Base-by-base conservation (phyloP, 1,140 invertebrate genomes). In the Lucilia sericata region DNA sequence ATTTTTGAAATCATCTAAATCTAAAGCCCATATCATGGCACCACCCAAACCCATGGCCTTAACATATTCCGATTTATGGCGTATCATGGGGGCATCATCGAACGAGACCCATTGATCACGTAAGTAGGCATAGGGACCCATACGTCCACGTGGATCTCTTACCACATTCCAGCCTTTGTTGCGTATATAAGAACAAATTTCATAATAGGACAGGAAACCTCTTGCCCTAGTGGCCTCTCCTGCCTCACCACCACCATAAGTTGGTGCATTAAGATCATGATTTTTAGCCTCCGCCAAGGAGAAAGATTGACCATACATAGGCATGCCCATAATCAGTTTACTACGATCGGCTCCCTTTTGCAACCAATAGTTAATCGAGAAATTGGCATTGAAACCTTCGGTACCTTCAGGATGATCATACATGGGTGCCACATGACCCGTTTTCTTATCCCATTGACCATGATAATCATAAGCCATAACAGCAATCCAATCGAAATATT, bases 381-480 rank as follows among this genome's bases (percentile, higher is more conserved):
- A 97, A 88, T 97, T 96, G n/a, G 95, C 94, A 91, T 97, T 97
- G 88, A 96, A 96, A n/a, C 94, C 95, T 47, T 92, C 92, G 81
- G 93, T 93, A 88, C 95, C 95, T 7, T 94, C 93, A 1, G 94
- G 93, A 86, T 96, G 94, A 82, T 93, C 92, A 86, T 95, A 96
- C 84, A 97, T 91, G 0, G 96, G 96, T 0, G 96, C 94, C 19
- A 97, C 94, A 87, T 97, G 96, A 4, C 96, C 96, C 5, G 96
- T 97, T 86, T 94, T 94, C 85, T 96, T 96, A 85, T 96, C 96
- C 94, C 96, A 96, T 86, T 96, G 94, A 0, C 96, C 96, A 86
- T 97, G 96, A 88, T 94, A 97, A 87, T 97, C 96, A 86, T 97
- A 97, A 0, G 96, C 94, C 94, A 97, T 97, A 3, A 98, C 94